Evolutionary conservation across 2,888 invertebrate species (phyloP).

Genomic region (Cephus pulcher): DNA sequence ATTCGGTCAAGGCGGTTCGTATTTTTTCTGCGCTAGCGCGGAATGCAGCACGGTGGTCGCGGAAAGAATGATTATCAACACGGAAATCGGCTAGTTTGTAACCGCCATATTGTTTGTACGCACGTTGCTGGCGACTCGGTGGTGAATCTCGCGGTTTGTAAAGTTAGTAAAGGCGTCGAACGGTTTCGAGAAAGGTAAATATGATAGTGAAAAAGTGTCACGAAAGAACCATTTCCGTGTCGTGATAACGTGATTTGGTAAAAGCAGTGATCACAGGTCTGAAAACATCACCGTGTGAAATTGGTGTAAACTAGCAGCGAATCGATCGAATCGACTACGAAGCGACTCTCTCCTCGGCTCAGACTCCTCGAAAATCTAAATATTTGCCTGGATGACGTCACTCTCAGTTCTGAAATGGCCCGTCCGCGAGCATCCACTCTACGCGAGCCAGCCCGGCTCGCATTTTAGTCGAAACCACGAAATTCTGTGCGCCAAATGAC

Average conservation of each 20-base stretch:
- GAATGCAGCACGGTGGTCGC: constrained; percentile 32
- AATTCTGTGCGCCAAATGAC: constrained; percentile 14
- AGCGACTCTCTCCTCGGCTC: constrained; percentile 21
- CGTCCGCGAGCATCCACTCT: constrained; percentile 14
- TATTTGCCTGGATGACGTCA: constrained; percentile 24
- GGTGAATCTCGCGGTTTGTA: constrained; percentile 25
- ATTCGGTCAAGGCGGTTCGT: constrained; percentile 24
- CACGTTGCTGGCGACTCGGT: constrained; percentile 44
- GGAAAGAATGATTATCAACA: constrained; percentile 53
- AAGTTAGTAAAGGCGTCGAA: constrained; percentile 21
- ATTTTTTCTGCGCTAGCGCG: constrained; percentile 51
- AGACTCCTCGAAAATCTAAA: constrained; percentile 21
- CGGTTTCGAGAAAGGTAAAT: constrained; percentile 30
- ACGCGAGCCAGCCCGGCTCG: constrained; percentile 14
- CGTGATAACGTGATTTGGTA: constrained; percentile 15
- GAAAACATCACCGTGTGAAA: constrained; percentile 10
- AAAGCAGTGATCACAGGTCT: not conserved
- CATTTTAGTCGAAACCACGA: constrained; percentile 1
- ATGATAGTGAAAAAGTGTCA: constrained; percentile 14
- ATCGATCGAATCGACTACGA: constrained; percentile 32
- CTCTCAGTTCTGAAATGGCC: constrained; percentile 21
- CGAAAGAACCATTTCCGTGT: constrained; percentile 3
- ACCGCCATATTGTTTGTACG: constrained; percentile 57
- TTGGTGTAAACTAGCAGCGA: constrained; percentile 16
- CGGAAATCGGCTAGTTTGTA: constrained; percentile 49